phyloP scores from a whole-genome alignment of 2,888 invertebrate genomes.

The Lycophotia porphyrea region DNA sequence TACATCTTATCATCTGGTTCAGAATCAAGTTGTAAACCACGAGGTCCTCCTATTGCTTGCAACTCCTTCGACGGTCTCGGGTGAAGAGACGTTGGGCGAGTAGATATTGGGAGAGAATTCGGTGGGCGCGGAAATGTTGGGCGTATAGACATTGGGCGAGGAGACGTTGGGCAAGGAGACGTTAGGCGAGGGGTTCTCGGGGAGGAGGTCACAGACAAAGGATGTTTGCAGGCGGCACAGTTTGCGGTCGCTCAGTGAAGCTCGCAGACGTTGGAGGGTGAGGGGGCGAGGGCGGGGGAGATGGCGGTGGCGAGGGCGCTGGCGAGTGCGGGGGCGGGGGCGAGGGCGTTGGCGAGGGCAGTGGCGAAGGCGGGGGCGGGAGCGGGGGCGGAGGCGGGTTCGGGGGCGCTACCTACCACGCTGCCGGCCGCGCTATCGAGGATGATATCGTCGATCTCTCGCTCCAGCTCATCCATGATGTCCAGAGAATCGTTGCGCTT shows the following conservation, averaged over 20 bases:
- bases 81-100: neutral
- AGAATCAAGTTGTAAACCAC: neutral
- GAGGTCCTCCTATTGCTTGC: neutral
- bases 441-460: conserved; percentile 95
- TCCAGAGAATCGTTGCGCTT: conserved; percentile 78
- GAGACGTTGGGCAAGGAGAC: accelerated
- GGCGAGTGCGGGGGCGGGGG: no score
- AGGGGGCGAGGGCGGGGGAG: no score
- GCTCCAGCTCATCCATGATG: conserved; percentile 93
- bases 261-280: no score
- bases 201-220: no score
- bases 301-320: no score
- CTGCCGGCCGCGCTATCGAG: conserved; percentile 93
- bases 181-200: no score
- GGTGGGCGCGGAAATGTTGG: neutral
- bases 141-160: neutral
- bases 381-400: no score
- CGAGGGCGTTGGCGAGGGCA: no score
- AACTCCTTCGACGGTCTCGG: neutral
- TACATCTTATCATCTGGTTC: neutral
- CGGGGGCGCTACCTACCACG: conserved; percentile 67
- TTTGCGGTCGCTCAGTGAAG: no score
- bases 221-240: no score
- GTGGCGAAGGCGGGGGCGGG: no score
- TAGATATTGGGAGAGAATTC: no score